Evolutionary conservation across 2,888 invertebrate species (phyloP).

Genomic region (Ashinkailepas kermadecensis): DNA sequence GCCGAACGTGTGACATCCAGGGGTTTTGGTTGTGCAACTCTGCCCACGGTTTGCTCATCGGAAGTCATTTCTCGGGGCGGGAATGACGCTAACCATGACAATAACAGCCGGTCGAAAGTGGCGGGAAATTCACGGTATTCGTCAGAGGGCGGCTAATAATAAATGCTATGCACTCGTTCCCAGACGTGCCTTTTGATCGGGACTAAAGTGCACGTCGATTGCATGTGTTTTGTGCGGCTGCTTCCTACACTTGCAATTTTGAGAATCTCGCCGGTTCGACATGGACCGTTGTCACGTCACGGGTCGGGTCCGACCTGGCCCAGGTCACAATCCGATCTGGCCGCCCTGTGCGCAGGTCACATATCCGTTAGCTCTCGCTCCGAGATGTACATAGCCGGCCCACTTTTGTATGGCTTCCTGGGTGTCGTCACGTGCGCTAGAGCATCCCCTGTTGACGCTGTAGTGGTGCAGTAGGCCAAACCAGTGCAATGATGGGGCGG

Average conservation of each 20-base stretch:
- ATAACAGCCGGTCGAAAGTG: too few relatives aligned
- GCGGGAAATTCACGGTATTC: too few relatives aligned
- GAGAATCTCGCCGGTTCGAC: background rate
- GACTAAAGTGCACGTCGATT: background rate
- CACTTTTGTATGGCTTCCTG: slow-evolving; percentile 5
- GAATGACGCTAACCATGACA: too few relatives aligned
- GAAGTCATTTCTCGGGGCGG: too few relatives aligned
- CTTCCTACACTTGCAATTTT: background rate
- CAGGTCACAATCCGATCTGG: too few relatives aligned
- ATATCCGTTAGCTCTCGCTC: background rate
- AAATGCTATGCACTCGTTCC: background rate
- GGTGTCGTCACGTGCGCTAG: background rate
- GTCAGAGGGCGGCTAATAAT: too few relatives aligned
- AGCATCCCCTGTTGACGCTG: background rate
- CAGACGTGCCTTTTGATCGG: background rate
- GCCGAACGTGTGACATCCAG: background rate
- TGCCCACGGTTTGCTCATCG: background rate
- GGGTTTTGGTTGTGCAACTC: background rate
- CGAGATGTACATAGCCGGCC: background rate
- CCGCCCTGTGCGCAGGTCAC: background rate
- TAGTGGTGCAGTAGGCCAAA: background rate
- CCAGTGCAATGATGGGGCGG: slow-evolving; percentile 5
- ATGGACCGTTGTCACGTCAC: too few relatives aligned
- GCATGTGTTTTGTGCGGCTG: background rate
- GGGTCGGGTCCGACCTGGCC: too few relatives aligned